A percentile compares a stretch with the other conserved stretches of the same genome.
phyloP scores from a whole-genome alignment of 2,113 vertebrate genomes.

The Pica pica region DNA sequence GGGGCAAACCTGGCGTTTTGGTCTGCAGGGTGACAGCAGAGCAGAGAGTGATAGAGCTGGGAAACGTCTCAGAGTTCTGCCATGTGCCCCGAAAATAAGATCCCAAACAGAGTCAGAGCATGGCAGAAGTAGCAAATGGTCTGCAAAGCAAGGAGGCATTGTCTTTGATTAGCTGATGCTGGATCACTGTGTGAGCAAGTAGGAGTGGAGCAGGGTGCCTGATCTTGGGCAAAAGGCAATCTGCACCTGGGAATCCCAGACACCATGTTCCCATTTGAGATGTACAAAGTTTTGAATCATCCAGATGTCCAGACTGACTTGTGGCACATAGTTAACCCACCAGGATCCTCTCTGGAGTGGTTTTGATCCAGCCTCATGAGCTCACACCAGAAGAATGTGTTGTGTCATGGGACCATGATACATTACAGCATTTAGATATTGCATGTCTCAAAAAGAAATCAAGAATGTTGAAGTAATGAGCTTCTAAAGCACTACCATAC shows the following conservation, averaged over 20 bases:
- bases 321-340: not conserved
- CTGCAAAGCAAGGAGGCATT: not conserved
- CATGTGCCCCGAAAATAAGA: not conserved
- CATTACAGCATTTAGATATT: not conserved
- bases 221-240: not conserved
- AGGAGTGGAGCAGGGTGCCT: not conserved
- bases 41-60: not conserved
- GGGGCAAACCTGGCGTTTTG: not conserved
- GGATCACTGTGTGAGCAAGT: not conserved
- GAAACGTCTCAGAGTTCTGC: not conserved
- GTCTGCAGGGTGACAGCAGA: not conserved
- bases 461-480: not conserved
- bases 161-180: not conserved
- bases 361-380: not conserved
- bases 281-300: not conserved
- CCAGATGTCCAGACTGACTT: not conserved
- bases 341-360: not conserved
- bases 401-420: not conserved
- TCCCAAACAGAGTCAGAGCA: not conserved
- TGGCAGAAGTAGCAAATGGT: not conserved
- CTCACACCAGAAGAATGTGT: not conserved
- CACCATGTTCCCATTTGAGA: rapidly evolving
- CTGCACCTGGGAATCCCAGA: not conserved
- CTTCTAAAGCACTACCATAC: not conserved
- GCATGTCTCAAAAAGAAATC: not conserved